Evolutionary conservation across 2,888 invertebrate genomes (phyloP).

Genomic region (Chirona hameri): DNA sequence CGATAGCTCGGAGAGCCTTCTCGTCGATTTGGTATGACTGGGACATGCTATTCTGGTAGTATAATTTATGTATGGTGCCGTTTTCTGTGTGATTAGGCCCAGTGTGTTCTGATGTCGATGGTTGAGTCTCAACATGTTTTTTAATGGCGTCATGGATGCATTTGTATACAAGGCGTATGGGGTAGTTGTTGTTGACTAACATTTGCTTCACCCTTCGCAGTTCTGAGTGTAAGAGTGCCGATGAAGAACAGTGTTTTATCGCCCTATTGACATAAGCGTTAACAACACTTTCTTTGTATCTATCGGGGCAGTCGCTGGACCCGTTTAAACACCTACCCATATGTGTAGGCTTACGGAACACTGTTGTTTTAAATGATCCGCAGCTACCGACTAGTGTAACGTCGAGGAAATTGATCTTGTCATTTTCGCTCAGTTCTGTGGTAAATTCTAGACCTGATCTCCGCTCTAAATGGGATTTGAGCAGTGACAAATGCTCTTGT

Average conservation of each 20-base stretch:
- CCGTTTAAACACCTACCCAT: not conserved
- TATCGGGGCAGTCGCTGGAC: not conserved
- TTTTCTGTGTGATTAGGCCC: not conserved
- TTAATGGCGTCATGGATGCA: not conserved
- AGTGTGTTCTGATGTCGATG: not conserved
- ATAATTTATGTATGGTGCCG: not conserved
- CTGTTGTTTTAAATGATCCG: not conserved
- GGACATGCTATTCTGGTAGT: not conserved
- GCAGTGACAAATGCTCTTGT: not conserved
- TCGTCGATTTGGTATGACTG: not conserved
- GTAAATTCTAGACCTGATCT: not conserved
- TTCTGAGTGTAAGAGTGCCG: not conserved
- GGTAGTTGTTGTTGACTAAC: conserved; percentile 1
- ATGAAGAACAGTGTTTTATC: not conserved
- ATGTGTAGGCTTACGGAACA: not conserved
- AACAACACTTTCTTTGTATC: not conserved
- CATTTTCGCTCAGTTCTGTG: not conserved
- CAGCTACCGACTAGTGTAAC: not conserved
- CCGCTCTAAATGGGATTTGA: not conserved
- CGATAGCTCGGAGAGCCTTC: too few species aligned
- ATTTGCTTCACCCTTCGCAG: not conserved
- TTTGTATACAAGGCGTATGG: not conserved
- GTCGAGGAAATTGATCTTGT: not conserved
- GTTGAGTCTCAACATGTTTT: not conserved
- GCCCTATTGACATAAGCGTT: not conserved